Base-by-base conservation (phyloP, 2,888 invertebrate genomes). In the Scelioninae gen. 1 region DNA sequence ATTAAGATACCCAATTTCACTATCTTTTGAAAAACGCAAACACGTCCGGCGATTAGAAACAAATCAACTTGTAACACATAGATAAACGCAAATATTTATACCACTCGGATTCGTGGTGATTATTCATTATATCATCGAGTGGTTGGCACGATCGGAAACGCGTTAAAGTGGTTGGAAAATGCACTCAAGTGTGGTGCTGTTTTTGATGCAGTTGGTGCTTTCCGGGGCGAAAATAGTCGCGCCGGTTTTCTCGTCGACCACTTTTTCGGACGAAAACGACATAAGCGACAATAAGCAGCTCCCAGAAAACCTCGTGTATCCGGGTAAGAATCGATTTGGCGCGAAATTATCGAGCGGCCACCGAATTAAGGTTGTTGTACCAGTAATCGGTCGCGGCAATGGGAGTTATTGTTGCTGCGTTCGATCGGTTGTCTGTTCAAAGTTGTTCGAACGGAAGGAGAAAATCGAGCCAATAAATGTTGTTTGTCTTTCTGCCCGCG, bases 291-390 rank as follows among this genome's bases (percentile, higher is more conserved):
- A 74, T 47, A 74, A 65, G 58, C 79, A 72, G 65, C 77, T 82
- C 45, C 71, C 71, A 31, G 72, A 68, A 45, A 78, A 82, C 38
- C 63, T 82, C 74, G 82, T 82, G 65, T 82, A 69, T 72, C 78
- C 82, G 63, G 82, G 82, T 82, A 69, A 82, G 82, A 69, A 78
- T 69, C 77, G 77, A 77, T 71, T 82, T 71, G 65, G 69, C 56
- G 78, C 63, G 31, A 58, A 71, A 65, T 78, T 76, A 60, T 76
- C 71, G 65, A 78, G 55, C 62, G 43, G 43, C 66, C 49, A 38
- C 45, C 9, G 55, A 49, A 43, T 75, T 66, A 51, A 49, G 66
- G 58, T 51, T 66, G 65, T 38, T 65, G 65, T 51, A 31, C 29
- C 40, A 29, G 60, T 60, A 60, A 51, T 51, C 71, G 60, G n/a